Conservation (phyloP, 2,888 invertebrate species). For the Microchrysa polita region DNA sequence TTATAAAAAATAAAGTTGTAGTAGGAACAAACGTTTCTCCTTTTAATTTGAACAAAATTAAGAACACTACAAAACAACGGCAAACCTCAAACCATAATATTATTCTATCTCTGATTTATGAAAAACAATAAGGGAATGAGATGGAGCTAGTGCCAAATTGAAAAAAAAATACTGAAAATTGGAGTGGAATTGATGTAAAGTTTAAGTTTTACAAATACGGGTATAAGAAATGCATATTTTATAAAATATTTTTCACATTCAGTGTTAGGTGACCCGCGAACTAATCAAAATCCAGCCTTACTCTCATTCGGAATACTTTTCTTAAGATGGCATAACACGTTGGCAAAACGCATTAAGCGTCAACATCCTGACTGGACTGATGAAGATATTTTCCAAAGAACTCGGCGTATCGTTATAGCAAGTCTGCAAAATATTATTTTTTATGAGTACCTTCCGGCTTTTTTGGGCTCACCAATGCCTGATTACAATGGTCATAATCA, state of each 20-base stretch:
- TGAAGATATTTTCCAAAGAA: constrained; percentile 92
- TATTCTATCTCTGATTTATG: too few species aligned
- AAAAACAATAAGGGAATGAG: too few species aligned
- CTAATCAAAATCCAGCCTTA: constrained; percentile 97
- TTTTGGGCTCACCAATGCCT: constrained; percentile 77
- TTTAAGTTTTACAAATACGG: too few species aligned
- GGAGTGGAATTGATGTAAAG: too few species aligned
- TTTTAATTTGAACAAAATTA: too few species aligned
- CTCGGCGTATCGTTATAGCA: constrained; percentile 90
- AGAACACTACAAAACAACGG: too few species aligned
- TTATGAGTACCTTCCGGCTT: constrained; percentile 95
- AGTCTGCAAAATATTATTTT: constrained; percentile 94
- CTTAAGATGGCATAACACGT: constrained; percentile 94
- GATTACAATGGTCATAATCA: constrained; percentile 86
- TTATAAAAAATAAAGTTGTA: too few species aligned
- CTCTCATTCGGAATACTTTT: constrained; percentile 92
- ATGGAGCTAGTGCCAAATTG: too few species aligned
- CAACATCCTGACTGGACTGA: constrained; percentile 90
- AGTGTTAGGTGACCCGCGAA: constrained; percentile 96
- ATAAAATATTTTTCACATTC: constrained; percentile 56
- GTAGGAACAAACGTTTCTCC: too few species aligned
- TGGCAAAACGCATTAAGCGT: constrained; percentile 81
- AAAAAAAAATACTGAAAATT: too few species aligned
- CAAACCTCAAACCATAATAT: too few species aligned
- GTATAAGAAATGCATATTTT: too few species aligned